Evolutionary conservation across 1,140 invertebrate species (phyloP).

Genomic region (Drosophila parabipectinata): DNA sequence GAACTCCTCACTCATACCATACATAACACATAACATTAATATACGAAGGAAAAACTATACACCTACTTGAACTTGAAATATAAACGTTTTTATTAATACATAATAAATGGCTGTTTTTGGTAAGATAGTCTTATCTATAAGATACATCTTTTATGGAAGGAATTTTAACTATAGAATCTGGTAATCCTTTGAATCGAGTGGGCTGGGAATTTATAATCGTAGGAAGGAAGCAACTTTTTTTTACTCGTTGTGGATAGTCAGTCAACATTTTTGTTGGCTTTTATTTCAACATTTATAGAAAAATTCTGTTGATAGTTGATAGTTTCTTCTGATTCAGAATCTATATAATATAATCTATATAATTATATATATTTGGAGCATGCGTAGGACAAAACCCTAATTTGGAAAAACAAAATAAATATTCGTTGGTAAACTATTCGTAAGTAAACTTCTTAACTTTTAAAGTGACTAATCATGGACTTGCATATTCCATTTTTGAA

Average conservation of each 20-base stretch:
- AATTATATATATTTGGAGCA: no score
- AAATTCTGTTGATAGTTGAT: neutral
- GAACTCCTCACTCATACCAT: slow-evolving; percentile 58
- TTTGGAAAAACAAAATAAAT: no score
- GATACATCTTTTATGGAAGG: no score
- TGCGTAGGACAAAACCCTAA: no score
- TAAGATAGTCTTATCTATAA: neutral
- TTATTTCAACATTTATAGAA: neutral
- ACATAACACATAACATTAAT: slow-evolving; percentile 35
- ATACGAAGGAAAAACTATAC: slow-evolving; percentile 48
- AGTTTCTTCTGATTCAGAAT: neutral
- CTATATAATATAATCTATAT: no score
- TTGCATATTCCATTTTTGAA: no score
- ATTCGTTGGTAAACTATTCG: neutral
- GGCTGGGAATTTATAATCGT: slow-evolving; percentile 14
- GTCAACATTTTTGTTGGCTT: neutral
- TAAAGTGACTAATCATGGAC: no score
- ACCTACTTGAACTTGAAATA: slow-evolving; percentile 73
- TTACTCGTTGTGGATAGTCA: neutral
- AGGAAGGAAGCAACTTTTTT: neutral
- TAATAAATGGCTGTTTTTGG: slow-evolving; percentile 7
- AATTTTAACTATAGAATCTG: no score
- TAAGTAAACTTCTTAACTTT: neutral
- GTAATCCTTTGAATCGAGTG: neutral
- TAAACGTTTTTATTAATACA: slow-evolving; percentile 76